Conservation (phyloP, 2,113 vertebrate species). For the Podarcis muralis region DNA sequence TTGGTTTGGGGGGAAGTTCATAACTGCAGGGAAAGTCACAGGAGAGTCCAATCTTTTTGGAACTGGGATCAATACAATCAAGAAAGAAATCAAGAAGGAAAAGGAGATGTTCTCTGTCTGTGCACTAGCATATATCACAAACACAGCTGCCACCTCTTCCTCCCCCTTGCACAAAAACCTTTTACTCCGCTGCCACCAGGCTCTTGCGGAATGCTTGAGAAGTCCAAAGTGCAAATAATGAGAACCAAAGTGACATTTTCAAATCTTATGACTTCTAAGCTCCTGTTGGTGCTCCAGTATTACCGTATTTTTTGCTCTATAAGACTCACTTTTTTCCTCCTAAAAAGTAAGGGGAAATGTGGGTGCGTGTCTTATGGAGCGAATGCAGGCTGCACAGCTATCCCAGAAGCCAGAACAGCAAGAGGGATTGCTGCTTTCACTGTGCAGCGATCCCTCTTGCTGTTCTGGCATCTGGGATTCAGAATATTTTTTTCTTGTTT, state of each 20-base stretch:
- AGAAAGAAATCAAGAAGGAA: not conserved
- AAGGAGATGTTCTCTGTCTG: rapidly evolving
- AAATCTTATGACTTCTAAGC: not conserved
- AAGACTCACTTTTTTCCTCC: no score
- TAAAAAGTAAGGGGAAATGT: no score
- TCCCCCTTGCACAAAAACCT: not conserved
- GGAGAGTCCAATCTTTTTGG: not conserved
- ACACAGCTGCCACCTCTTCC: no score
- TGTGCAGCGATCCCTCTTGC: no score
- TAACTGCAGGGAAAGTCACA: not conserved
- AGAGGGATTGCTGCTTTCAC: no score
- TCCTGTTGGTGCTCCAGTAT: not conserved
- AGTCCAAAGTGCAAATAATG: not conserved
- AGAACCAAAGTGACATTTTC: not conserved
- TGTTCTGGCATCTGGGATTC: no score
- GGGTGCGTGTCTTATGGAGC: no score
- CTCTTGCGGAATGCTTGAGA: not conserved
- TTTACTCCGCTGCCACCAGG: not conserved
- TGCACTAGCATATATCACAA: not conserved
- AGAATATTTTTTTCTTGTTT: no score
- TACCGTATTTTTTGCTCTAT: no score
- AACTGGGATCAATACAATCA: not conserved
- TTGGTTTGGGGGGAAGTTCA: not conserved
- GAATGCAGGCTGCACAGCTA: no score
- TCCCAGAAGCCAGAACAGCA: no score